These are phyloP conservation scores for Stenichneumon culpator DNA, from an alignment of 2,888 invertebrate species.

Conservation along the genomic window DNA sequence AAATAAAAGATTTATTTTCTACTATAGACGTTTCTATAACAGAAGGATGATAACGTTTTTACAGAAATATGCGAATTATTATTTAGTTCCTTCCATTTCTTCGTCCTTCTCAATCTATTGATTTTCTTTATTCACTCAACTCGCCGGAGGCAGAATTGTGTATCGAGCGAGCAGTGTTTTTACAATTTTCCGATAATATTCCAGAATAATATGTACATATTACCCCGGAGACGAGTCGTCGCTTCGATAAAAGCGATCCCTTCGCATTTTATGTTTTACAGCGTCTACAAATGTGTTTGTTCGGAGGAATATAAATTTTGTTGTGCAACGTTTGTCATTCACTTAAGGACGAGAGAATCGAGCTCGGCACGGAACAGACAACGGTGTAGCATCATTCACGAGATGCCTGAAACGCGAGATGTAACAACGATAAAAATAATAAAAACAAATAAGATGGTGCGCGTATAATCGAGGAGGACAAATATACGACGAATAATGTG, in stretches of 20 bases:
- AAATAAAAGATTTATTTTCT: background rate
- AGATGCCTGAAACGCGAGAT: background rate
- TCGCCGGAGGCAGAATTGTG: slow-evolving; percentile 13
- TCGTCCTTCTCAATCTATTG: background rate
- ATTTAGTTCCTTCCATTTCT: background rate
- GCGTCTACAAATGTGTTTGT: background rate
- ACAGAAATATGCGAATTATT: background rate
- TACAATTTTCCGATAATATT: background rate
- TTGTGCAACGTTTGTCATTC: background rate
- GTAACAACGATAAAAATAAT: background rate
- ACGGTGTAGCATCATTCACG: background rate
- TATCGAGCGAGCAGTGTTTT: background rate
- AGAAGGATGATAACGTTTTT: background rate
- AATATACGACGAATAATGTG: background rate
- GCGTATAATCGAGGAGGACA: background rate
- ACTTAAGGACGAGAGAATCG: background rate
- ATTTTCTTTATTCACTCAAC: slow-evolving; percentile 21
- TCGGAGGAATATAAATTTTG: slow-evolving; percentile 9
- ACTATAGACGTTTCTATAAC: background rate
- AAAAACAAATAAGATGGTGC: background rate
- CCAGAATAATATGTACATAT: background rate
- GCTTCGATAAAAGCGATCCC: slow-evolving; percentile 2
- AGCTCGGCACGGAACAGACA: background rate
- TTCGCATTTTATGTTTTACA: background rate
- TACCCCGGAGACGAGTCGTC: background rate